Evolutionary conservation across 2,888 invertebrate species (phyloP), one percentile per base, ranked within the genome.

Genomic region (Eubasilissa splendida): DNA sequence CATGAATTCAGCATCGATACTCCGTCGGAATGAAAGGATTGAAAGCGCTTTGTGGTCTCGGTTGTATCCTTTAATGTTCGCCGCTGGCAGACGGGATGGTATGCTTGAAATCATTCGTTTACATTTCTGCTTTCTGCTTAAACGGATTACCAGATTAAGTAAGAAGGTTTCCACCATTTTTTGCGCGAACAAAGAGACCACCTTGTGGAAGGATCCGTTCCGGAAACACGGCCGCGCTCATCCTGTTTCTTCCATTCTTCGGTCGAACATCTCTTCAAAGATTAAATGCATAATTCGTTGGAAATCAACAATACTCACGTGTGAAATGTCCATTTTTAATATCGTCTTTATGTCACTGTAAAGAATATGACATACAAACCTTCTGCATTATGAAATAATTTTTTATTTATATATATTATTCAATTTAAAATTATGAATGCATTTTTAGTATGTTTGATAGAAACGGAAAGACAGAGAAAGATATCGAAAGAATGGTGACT

Each of bases 61-160:
- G 77, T 83, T 58, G 76, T 79, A 80, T 82, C 80, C 71, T 82
- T 80, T 78, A 79, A 83, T 83, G 81, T 81, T 79, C 68, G 56
- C 81, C 79, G 83, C 80, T 11, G 79, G 60, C 63, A 71, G 63
- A 52, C 31, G 42, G 60, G 56, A 79, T 76, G 82, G 70, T 66
- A 81, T 75, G 82, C 76, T 82, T 70, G 80, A 81, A 82, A 76
- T 81, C 82, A 66, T 82, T 82, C 82, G 81, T 79, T 83, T 83
- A 82, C 83, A 81, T 81, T 81, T 82, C 73, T 75, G 80, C 73
- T 82, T 79, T 82, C 81, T 81, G 89, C 86, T 89, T 90, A 90
- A 90, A 90, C 87, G 90, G 87, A 90, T 91, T 90, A 90, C 87
- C 86, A 88, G 90, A 88, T 90, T 90, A 90, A 88, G 88, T 56